Percentiles rank a stretch among this genome's conserved stretches.
Evolutionary conservation across 1,140 invertebrate species (phyloP).

Genomic region (Oreohelix idahoensis): DNA sequence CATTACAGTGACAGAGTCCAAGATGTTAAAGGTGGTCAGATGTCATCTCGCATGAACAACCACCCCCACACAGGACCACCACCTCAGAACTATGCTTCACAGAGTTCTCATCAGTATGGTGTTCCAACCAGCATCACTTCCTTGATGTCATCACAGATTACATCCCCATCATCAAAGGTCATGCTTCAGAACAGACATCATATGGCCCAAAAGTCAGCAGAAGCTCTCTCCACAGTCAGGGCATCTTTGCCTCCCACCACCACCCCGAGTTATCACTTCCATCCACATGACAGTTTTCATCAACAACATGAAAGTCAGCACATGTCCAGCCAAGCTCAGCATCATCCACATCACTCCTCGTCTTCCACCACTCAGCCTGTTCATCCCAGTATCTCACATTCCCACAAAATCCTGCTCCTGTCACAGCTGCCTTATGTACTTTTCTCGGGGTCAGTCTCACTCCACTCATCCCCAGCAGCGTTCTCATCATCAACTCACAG

Average conservation of each 20-base stretch:
- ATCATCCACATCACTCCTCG: conserved; percentile 17
- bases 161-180: neutral
- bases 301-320: neutral
- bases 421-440: conserved; percentile 31
- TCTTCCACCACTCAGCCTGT: conserved; percentile 25
- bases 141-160: neutral
- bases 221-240: neutral
- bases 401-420: conserved; percentile 40
- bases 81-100: conserved; percentile 5
- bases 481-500: conserved; percentile 8
- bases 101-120: neutral
- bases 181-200: neutral
- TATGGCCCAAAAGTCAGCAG: neutral
- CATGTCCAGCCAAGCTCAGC: neutral
- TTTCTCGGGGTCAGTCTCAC: conserved; percentile 10
- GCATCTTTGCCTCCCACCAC: neutral
- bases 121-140: neutral
- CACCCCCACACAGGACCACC: neutral
- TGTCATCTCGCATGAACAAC: neutral
- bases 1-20: too few species aligned
- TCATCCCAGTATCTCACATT: conserved; percentile 26
- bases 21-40: neutral
- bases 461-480: neutral
- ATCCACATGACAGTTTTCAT: neutral
- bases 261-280: neutral